Evolutionary conservation across 1,140 invertebrate genomes (phyloP).

Genomic region (Drosophila mauritiana): DNA sequence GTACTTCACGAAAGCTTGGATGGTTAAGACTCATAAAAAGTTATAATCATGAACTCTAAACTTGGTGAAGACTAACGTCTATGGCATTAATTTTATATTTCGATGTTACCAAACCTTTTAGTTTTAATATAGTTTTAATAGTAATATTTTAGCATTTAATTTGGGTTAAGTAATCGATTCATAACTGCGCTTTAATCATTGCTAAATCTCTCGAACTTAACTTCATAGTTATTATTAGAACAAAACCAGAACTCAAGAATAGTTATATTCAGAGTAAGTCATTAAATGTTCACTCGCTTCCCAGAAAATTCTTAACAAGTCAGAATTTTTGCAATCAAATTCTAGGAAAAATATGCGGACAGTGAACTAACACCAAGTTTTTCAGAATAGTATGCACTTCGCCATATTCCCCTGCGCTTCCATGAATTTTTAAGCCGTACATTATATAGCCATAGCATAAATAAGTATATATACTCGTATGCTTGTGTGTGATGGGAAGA

Average conservation of each 20-base stretch:
- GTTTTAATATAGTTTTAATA: neutral
- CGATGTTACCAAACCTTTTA: neutral
- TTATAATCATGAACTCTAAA: neutral
- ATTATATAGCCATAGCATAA: slow-evolving; percentile 26
- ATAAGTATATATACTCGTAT: neutral
- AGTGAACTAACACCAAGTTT: slow-evolving; percentile 17
- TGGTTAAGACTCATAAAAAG: neutral
- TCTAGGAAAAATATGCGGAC: neutral
- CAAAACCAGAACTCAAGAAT: too few relatives aligned
- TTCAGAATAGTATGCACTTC: slow-evolving; percentile 32
- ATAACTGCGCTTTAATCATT: too few relatives aligned
- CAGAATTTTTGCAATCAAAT: slow-evolving; percentile 1
- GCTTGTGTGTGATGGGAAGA: slow-evolving; percentile 11
- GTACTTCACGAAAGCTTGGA: neutral
- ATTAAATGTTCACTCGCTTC: neutral
- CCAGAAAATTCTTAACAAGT: neutral
- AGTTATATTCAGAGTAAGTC: neutral
- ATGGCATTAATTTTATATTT: slow-evolving; percentile 1
- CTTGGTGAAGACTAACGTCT: neutral
- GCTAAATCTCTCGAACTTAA: too few relatives aligned
- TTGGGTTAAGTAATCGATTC: too few relatives aligned
- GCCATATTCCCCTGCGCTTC: slow-evolving; percentile 36
- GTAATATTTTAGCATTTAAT: neutral
- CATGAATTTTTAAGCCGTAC: slow-evolving; percentile 42
- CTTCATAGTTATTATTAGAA: too few relatives aligned